Base-by-base conservation (phyloP, 2,888 invertebrate genomes). In the Cerceris rybyensis region DNA sequence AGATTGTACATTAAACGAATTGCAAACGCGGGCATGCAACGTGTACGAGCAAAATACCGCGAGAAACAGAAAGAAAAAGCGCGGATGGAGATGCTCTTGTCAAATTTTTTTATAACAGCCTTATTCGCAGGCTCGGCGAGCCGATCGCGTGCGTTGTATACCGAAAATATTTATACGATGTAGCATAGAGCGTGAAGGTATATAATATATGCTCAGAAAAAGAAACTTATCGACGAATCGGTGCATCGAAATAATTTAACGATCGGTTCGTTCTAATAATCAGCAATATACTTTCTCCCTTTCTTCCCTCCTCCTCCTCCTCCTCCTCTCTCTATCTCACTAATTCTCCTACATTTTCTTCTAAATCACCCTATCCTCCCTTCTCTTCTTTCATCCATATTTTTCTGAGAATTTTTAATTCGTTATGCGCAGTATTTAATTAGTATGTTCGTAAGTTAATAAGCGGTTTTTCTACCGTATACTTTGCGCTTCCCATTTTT, bases 401-500 rank as follows among this genome's bases (percentile, higher is more conserved):
- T n/a, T 11, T 50, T 50, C n/a, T 50, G 13, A 13, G 9, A 7
- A 6, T 7, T 50, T n/a, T n/a, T 50, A 7, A 52, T 70, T 75
- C 9, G 55, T 65, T 70, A 76, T 58, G 57, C 70, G 61, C 76
- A 75, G 61, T 78, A 66, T 78, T 78, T 70, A 75, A 75, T 41
- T 46, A n/a, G n/a, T 50, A 2, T n/a, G 11, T 13, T n/a, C 13
- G 5, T 6, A 50, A n/a, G 7, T 50, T 50, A n/a, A 28, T 50
- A 46, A 1, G 46, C 46, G 46, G n/a, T 50, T 50, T 50, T 69
- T 59, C 43, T 39, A 16, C n/a, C 55, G 7, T 17, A 55, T 17
- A 11, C 4, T 70, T 41, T 65, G 46, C 54, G 39, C 49, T 50
- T 54, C 58, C 63, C 76, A 42, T 63, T 52, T 28, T 28, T 28